A percentile compares a stretch with the other conserved stretches of the same genome.
phyloP scores from a whole-genome alignment of 2,888 invertebrate species.

The Himalopsyche anomala region DNA sequence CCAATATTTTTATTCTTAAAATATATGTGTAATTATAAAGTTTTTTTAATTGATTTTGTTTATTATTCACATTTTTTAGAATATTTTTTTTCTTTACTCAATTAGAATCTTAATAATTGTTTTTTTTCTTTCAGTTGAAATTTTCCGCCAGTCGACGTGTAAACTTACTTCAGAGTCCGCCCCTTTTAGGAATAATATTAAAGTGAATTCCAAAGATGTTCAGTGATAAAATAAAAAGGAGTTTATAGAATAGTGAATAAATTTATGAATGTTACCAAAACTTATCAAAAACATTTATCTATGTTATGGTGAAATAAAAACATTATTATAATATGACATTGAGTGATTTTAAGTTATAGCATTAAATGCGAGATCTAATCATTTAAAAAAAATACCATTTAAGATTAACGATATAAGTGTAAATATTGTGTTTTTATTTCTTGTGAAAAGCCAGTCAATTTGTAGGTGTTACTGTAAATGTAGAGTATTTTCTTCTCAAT shows the following conservation, averaged over 20 bases:
- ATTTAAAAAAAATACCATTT: neutral
- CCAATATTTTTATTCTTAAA: too few relatives aligned
- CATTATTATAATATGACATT: conserved; percentile 1
- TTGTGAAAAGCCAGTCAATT: conserved; percentile 35
- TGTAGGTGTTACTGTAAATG: conserved; percentile 8
- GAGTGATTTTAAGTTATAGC: conserved; percentile 27
- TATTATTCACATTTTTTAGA: too few relatives aligned
- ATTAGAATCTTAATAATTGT: too few relatives aligned
- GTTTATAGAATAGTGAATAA: conserved; percentile 18
- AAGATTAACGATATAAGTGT: neutral
- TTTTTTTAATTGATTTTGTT: too few relatives aligned
- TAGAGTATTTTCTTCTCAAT: neutral
- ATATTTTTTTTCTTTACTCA: too few relatives aligned
- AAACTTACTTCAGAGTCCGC: conserved; percentile 49
- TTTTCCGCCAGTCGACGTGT: neutral
- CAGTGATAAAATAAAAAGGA: conserved; percentile 23
- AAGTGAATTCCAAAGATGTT: conserved; percentile 35
- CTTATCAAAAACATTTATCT: conserved; percentile 20
- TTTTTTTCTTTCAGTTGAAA: conserved; percentile 54
- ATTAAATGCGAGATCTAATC: conserved; percentile 32
- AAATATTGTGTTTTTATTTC: conserved; percentile 31
- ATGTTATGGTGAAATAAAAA: conserved; percentile 17
- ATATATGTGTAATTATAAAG: too few relatives aligned
- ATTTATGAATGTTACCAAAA: conserved; percentile 37
- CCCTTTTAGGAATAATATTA: conserved; percentile 5